Evolutionary conservation across 2,888 invertebrate genomes (phyloP).

Genomic region (Calameuta idolon): DNA sequence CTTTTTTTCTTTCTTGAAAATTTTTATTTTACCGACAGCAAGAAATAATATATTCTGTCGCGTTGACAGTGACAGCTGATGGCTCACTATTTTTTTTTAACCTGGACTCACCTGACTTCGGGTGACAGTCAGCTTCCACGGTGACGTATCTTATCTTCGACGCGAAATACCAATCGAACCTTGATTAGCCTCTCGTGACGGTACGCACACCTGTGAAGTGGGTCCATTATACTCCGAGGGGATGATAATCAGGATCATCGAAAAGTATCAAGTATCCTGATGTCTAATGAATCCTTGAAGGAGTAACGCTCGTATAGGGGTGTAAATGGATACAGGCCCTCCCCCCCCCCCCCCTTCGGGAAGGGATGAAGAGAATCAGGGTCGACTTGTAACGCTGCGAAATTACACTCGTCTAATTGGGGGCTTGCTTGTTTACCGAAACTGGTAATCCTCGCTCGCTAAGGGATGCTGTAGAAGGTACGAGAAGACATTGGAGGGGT

Average conservation of each 20-base stretch:
- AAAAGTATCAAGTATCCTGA: not conserved
- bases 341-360: not conserved
- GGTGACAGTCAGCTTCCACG: too few species aligned
- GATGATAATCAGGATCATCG: not conserved
- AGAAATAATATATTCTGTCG: not conserved
- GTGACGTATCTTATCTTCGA: too few species aligned
- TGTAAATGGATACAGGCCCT: too few species aligned
- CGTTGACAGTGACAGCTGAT: too few species aligned
- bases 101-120: too few species aligned
- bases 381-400: not conserved
- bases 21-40: not conserved
- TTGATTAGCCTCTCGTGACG: too few species aligned
- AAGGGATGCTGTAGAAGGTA: not conserved
- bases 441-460: not conserved
- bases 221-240: not conserved
- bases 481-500: not conserved
- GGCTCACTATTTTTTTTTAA: too few species aligned
- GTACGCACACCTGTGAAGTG: not conserved
- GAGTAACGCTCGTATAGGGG: not conserved
- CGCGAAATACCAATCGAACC: too few species aligned
- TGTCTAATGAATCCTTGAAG: not conserved
- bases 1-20: not conserved
- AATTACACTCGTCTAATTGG: too few species aligned
- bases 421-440: not conserved
- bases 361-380: not conserved